Conservation (phyloP, 2,888 invertebrate genomes). For the Griposia aprilina region DNA sequence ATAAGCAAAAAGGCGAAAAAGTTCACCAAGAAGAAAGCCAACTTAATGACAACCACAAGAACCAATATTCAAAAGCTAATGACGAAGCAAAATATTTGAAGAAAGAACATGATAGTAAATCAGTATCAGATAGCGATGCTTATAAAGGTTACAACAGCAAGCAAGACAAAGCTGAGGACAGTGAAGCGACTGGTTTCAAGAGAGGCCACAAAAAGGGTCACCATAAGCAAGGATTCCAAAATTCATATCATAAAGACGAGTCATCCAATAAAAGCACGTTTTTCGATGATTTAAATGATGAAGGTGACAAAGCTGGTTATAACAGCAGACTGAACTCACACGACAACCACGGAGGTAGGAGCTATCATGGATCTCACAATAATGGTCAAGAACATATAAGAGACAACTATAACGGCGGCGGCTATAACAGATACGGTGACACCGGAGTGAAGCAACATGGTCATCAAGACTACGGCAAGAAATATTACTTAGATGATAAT, state of each 20-base stretch:
- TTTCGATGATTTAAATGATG: constrained; percentile 91
- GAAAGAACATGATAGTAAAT: constrained; percentile 86
- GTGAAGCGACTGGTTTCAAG: constrained; percentile 83
- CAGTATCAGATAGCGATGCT: constrained; percentile 84
- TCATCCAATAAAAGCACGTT: constrained; percentile 93
- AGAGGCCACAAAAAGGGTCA: constrained; percentile 92
- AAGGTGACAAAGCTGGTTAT: constrained; percentile 86
- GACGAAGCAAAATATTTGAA: constrained; percentile 88
- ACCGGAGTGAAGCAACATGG: constrained; percentile 83
- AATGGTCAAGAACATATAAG: constrained; percentile 84
- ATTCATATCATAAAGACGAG: constrained; percentile 93
- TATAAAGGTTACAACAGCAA: constrained; percentile 85
- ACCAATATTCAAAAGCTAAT: constrained; percentile 85
- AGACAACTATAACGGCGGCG: constrained; percentile 84
- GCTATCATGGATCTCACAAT: constrained; percentile 85
- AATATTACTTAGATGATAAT: constrained; percentile 86
- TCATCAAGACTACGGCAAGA: constrained; percentile 85
- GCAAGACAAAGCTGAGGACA: constrained; percentile 86
- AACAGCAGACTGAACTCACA: constrained; percentile 84
- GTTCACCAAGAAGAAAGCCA: constrained; percentile 85
- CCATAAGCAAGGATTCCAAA: constrained; percentile 92
- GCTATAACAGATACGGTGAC: constrained; percentile 84
- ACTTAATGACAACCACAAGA: constrained; percentile 84
- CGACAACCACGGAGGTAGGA: constrained; percentile 84
- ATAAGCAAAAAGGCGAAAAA: constrained; percentile 87